Base-by-base conservation (phyloP, 2,888 invertebrate genomes). In the Pollenia labialis region DNA sequence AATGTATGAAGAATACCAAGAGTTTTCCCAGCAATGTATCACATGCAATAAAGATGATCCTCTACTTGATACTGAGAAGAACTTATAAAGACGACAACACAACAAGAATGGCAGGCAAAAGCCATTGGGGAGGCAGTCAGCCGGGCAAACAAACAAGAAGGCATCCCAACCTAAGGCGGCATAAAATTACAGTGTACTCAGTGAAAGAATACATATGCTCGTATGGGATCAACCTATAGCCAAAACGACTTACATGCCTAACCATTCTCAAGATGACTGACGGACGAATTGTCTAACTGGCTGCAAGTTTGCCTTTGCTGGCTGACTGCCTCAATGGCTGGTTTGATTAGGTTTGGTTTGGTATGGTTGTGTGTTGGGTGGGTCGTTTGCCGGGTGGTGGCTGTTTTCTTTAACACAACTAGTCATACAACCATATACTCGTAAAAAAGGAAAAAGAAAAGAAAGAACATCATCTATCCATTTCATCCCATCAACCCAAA, bases 221-320 rank as follows among this genome's bases (percentile, higher is more conserved):
- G 89, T 87, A 88, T 88, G 89, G 89, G 89, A 91, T 91, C 91
- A 90, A 90, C 90, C 90, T 90, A 91, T 91, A 91, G 91, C 90
- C 87, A 89, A 90, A 91, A 91, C 90, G 90, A 91, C 90, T 90
- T 91, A 91, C 90, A 88, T 88, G 82, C 79, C 79, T 44, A 80
- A 68, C 81, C 84, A 83, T 77, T 77, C 32, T 32, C 84, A 71
- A 68, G 81, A 79, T 82, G 84, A 74, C 85, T 81, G 82, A 85
- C 81, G 56, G 68, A 87, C 85, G 83, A 71, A 85, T 88, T 83
- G 75, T 58, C 90, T 90, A 89, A 88, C 68, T 82, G 83, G 54
- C 76, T 76, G 52, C 52, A 16, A 79, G 85, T 82, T 64, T 60
- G 71, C 18, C 18, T 40, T 50, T 40, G 14, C 56, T 71, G 76